A percentile compares a stretch with the other conserved stretches of the same genome.
phyloP scores from a whole-genome alignment of 2,888 invertebrate species.

The Laothoe populi region DNA sequence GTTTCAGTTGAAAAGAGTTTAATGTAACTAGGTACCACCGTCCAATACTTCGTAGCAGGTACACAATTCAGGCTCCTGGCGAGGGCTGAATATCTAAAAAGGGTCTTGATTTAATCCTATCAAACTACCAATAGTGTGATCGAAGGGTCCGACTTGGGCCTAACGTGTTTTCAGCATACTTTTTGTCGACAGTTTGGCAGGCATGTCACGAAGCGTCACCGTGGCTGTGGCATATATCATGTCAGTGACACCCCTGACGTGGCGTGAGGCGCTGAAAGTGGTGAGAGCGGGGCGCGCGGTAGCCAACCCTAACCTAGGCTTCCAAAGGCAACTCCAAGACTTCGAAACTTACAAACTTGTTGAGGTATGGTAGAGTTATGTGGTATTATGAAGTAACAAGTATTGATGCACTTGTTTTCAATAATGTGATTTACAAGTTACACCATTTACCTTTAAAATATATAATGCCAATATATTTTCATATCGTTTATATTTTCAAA shows the following conservation, averaged over 20 bases:
- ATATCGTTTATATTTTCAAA: neutral
- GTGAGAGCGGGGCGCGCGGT: constrained; percentile 95
- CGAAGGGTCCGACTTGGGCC: neutral
- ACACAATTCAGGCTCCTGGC: neutral
- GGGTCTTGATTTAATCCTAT: neutral
- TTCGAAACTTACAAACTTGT: constrained; percentile 92
- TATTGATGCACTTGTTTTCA: neutral
- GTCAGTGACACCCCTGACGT: constrained; percentile 94
- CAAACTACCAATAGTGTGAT: neutral
- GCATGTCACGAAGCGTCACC: constrained; percentile 98
- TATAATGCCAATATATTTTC: neutral
- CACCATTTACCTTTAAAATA: neutral
- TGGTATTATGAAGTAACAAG: neutral
- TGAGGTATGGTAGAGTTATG: constrained; percentile 84
- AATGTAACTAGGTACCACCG: neutral
- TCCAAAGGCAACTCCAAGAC: constrained; percentile 96
- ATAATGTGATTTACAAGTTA: neutral
- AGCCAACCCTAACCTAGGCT: constrained; percentile 98
- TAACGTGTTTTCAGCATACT: constrained; percentile 20
- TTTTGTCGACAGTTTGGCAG: constrained; percentile 89
- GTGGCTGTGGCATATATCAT: constrained; percentile 98
- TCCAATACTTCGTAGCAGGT: neutral
- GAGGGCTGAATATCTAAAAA: constrained; percentile 17
- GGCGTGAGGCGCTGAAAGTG: constrained; percentile 97
- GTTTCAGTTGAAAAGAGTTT: constrained; percentile 3